phyloP scores from a whole-genome alignment of 2,888 invertebrate genomes.

The Dromius quadrimaculatus region DNA sequence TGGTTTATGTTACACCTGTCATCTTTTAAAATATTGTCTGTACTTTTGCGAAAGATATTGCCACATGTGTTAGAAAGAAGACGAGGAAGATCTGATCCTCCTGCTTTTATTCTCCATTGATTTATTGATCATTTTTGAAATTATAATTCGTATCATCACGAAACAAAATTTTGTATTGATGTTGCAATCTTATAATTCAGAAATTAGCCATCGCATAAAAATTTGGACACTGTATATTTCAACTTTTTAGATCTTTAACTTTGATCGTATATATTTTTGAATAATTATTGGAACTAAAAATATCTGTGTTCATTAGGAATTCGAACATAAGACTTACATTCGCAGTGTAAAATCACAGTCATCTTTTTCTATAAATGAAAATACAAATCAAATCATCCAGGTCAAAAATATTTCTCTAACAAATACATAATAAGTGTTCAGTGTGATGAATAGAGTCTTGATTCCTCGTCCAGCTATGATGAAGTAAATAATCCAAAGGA shows the following conservation, averaged over 20 bases:
- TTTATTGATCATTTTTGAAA: neutral
- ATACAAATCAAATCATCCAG: too few species aligned
- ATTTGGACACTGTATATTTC: too few species aligned
- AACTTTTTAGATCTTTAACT: too few species aligned
- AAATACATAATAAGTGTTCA: constrained; percentile 15
- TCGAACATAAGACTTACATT: too few species aligned
- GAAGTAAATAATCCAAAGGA: constrained; percentile 31
- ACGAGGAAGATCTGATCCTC: neutral
- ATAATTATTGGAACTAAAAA: too few species aligned
- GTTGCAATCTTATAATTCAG: too few species aligned
- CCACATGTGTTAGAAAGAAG: neutral
- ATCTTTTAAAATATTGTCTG: constrained; percentile 54
- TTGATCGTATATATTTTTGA: too few species aligned
- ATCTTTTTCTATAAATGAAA: neutral
- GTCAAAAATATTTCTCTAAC: too few species aligned
- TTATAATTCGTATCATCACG: too few species aligned
- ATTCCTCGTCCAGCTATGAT: neutral
- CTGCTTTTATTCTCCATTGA: neutral
- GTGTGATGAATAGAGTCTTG: constrained; percentile 2
- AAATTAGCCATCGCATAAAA: too few species aligned
- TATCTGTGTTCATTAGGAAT: too few species aligned
- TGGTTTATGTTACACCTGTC: constrained; percentile 54
- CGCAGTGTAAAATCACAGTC: neutral
- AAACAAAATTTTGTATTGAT: too few species aligned
- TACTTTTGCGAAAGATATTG: constrained; percentile 19